Evolutionary conservation across 2,113 vertebrate species (phyloP).

Genomic region (Pollimyrus isidori): DNA sequence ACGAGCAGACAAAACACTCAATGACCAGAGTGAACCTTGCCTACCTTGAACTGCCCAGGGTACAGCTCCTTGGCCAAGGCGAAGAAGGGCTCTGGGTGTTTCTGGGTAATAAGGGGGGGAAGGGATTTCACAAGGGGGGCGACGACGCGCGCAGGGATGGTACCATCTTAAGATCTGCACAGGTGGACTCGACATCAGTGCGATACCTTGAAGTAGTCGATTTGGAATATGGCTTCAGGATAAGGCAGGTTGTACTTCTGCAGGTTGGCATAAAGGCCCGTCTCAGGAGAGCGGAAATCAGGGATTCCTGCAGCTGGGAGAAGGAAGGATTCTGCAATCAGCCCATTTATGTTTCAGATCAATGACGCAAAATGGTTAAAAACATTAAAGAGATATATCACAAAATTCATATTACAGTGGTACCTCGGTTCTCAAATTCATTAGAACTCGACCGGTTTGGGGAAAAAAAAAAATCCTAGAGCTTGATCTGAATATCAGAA

Average conservation of each 20-base stretch:
- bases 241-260: conserved; percentile 81
- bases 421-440: too few species aligned
- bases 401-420: background rate
- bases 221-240: conserved; percentile 87
- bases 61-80: conserved; percentile 80
- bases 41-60: conserved; percentile 88
- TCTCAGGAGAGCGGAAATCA: conserved; percentile 82
- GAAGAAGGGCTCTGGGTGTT: conserved; percentile 87
- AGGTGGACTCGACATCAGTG: background rate
- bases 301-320: conserved; percentile 79
- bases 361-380: background rate
- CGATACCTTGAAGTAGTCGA: conserved; percentile 79
- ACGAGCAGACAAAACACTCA: background rate
- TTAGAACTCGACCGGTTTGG: too few species aligned
- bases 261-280: conserved; percentile 81
- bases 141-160: background rate
- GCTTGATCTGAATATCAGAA: too few species aligned
- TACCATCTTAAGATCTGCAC: background rate
- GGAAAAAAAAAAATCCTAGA: too few species aligned
- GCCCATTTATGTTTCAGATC: background rate
- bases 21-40: conserved; percentile 21
- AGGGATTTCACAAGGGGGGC: background rate
- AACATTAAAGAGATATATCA: background rate
- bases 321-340: background rate
- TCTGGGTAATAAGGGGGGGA: conserved; percentile 46